Evolutionary conservation across 2,113 vertebrate genomes (phyloP), one percentile per base, ranked within the genome.

Genomic region (Chauna torquata): DNA sequence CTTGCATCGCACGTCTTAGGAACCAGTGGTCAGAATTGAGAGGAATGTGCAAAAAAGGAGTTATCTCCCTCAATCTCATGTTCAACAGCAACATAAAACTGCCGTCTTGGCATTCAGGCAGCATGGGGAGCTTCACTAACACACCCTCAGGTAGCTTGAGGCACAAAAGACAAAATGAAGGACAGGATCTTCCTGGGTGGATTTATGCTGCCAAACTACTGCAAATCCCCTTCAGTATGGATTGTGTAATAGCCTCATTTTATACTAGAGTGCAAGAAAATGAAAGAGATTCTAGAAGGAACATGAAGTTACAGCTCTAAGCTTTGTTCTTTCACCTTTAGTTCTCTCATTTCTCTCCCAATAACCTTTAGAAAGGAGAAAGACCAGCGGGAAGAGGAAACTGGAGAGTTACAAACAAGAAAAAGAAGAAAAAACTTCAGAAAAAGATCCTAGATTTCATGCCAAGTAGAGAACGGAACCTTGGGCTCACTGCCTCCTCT

Each of bases 221-320:
- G 70, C 82, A 82, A 81, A 82, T 32, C n/a, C 65, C n/a, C 24
- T 50, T 66, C 45, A 62, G 70, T 61, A 27, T 5, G 36, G 38
- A 24, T 8, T 45, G 52, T n/a, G 4, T 38, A n/a, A 55, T 6
- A 71, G 45, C 70, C 38, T 57, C 65, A 72, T 77, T 82, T 93
- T 45, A 12, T 11, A 92, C 59, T 30, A 75, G 45, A 83, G 59
- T 49, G 80, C 82, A 88, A 83, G 87, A 86, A 91, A 95, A 90
- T 83, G 65, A 76, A 8, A 91, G 44, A 93, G 64, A 66, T 25
- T 50, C 78, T 45, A 82, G n/a, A 96, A 87, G 32, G 30, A 79
- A 44, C 69, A 61, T 36, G 42, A 94, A 89, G 61, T 86, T 91
- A 86, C 42, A 94, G 84, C 77, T 91, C 69, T 74, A 82, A 84